phyloP scores from a whole-genome alignment of 2,888 invertebrate genomes.

The Dynastes tityus region DNA sequence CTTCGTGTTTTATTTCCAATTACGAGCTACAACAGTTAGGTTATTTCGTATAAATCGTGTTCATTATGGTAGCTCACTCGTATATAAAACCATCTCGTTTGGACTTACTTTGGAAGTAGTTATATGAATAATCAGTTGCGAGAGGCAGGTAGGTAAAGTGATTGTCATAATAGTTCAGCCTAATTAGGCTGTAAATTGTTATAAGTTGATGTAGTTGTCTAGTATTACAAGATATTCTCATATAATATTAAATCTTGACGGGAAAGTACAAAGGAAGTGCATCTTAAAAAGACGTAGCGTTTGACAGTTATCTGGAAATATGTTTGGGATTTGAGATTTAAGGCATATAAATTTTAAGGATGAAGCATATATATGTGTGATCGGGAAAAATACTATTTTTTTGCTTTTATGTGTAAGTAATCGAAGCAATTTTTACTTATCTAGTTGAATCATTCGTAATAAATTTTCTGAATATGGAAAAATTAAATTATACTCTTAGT shows the following conservation, averaged over 20 bases:
- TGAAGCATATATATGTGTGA: too few relatives aligned
- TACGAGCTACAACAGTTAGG: slow-evolving; percentile 28
- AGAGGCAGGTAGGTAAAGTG: slow-evolving; percentile 17
- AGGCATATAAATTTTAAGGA: too few relatives aligned
- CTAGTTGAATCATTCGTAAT: too few relatives aligned
- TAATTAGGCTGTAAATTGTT: slow-evolving; percentile 27
- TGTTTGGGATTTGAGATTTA: too few relatives aligned
- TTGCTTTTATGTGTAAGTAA: too few relatives aligned
- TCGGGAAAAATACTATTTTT: too few relatives aligned
- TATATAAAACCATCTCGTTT: slow-evolving; percentile 9
- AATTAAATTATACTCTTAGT: too few relatives aligned
- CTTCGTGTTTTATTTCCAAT: slow-evolving; percentile 34
- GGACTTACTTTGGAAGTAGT: slow-evolving; percentile 6
- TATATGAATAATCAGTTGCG: slow-evolving; percentile 4
- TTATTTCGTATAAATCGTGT: slow-evolving; percentile 27
- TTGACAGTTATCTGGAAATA: too few relatives aligned
- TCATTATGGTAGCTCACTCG: slow-evolving; percentile 25
- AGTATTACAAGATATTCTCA: slow-evolving; percentile 12
- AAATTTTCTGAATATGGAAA: too few relatives aligned
- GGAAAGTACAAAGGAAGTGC: neutral
- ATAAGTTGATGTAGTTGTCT: slow-evolving; percentile 29
- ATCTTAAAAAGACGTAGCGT: too few relatives aligned
- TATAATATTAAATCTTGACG: slow-evolving; percentile 1
- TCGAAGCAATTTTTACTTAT: too few relatives aligned
- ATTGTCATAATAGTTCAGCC: slow-evolving; percentile 14